Evolutionary conservation across 1,140 invertebrate genomes (phyloP), one percentile per base, ranked within the genome.

Genomic region (Agraylea sexmaculata): DNA sequence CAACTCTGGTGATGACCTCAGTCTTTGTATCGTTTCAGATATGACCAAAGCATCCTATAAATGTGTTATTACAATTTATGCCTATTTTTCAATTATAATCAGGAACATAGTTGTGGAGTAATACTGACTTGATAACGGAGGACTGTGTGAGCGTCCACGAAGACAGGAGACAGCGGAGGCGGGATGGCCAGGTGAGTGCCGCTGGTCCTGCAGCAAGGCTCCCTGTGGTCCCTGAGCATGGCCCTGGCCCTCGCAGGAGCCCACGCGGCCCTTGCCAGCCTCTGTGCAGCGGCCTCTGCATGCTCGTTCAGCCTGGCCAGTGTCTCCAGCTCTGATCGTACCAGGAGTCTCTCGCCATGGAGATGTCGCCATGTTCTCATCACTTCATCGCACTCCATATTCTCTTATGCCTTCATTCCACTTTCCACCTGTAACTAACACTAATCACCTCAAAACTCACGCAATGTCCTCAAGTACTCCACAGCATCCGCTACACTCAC

Each of bases 101-200:
- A 40, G 31, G 10, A 43, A 7, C 11, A 34, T 28, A 38, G 46
- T 52, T 52, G 46, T 54, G 47, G 49, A 47, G 45, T 51, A 50
- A 38, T 33, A 49, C 58, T 53, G 57, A 80, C 78, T 62, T 78
- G 76, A 56, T 85, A 87, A 52, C 80, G 78, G 36, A 94, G 62
- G 32, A 79, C 75, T 64, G 90, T 88, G 56, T 90, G 87, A 18
- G 80, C 85, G 60, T 95, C 87, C 23, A 91, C 66, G 62, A 96
- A 95, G 34, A 77, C 73, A 2, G 82, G 77, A 51, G 75, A 76
- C 49, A 89, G 82, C 16, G n/a, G n/a, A n/a, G n/a, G n/a, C n/a
- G n/a, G n/a, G n/a, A n/a, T n/a, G n/a, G n/a, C n/a, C n/a, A n/a
- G n/a, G n/a, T n/a, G n/a, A n/a, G n/a, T n/a, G n/a, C n/a, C n/a